These are phyloP conservation scores for Drosophila greeni DNA, from an alignment of 2,888 invertebrate genomes.

Conservation along the genomic window DNA sequence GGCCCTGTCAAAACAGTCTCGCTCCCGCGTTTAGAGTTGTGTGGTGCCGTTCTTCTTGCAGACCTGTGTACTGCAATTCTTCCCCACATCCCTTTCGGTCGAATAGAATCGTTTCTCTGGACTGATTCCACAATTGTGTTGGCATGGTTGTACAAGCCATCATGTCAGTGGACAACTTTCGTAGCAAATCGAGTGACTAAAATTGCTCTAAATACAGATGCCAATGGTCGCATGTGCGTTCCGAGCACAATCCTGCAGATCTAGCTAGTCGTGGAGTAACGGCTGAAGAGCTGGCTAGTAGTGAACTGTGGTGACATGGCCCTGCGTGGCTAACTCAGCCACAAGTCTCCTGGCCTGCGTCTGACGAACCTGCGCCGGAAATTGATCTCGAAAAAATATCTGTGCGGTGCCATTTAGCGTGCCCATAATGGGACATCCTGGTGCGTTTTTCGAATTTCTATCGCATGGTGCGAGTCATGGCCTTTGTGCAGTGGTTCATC, in stretches of 20 bases:
- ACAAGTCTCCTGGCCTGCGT: not conserved
- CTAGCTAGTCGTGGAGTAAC: not conserved
- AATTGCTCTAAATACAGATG: not conserved
- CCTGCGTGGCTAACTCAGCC: too few species aligned
- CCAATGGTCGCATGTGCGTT: conserved; percentile 1
- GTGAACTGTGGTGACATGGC: not conserved
- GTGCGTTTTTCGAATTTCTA: not conserved
- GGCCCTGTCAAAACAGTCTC: too few species aligned
- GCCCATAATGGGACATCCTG: not conserved
- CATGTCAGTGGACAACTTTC: too few species aligned
- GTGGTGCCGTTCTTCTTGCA: too few species aligned
- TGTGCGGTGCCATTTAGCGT: not conserved
- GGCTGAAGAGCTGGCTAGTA: not conserved
- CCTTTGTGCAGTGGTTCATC: not conserved
- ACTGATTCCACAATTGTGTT: too few species aligned
- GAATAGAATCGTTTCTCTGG: too few species aligned
- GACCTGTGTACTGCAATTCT: too few species aligned
- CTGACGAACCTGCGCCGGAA: not conserved
- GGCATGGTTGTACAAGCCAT: too few species aligned
- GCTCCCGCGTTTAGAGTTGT: too few species aligned
- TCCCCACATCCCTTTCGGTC: too few species aligned
- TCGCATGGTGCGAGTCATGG: not conserved
- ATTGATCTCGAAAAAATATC: too few species aligned
- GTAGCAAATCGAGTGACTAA: too few species aligned
- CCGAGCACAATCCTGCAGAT: not conserved